phyloP scores from a whole-genome alignment of 2,113 vertebrate genomes.

The Protobothrops flavoviridis region DNA sequence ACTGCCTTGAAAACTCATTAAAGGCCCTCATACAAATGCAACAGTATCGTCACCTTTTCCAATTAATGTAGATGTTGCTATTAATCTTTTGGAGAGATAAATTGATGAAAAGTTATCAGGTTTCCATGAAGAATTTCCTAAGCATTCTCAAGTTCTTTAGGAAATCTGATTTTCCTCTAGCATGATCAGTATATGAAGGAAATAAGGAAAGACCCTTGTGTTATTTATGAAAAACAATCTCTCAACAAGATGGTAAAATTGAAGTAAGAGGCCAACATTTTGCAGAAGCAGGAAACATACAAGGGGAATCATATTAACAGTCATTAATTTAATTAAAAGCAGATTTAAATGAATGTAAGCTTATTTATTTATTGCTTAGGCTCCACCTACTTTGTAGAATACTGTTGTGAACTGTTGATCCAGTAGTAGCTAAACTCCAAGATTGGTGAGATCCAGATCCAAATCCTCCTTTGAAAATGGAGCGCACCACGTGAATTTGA shows the following conservation, averaged over 20 bases:
- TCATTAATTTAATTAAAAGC: neutral
- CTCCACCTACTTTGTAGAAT: neutral
- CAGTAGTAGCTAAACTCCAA: neutral
- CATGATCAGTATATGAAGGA: neutral
- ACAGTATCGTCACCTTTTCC: slow-evolving; percentile 63
- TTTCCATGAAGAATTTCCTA: neutral
- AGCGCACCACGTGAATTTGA: neutral
- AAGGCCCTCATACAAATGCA: slow-evolving; percentile 58
- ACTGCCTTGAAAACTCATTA: slow-evolving; percentile 77
- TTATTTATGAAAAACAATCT: neutral
- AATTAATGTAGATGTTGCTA: slow-evolving; percentile 24
- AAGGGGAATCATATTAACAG: too few species aligned
- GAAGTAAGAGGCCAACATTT: neutral
- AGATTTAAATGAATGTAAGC: neutral
- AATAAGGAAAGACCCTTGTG: neutral
- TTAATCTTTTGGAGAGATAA: slow-evolving; percentile 23
- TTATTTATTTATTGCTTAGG: neutral
- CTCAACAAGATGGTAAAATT: neutral
- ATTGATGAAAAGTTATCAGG: slow-evolving; percentile 9
- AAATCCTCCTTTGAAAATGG: neutral
- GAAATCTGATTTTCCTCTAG: slow-evolving; percentile 1
- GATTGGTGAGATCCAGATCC: neutral
- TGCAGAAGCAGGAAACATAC: too few species aligned
- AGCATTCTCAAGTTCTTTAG: neutral
- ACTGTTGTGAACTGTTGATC: neutral